Conservation (phyloP, 1,140 invertebrate species). For the Diabrotica virgifera region DNA sequence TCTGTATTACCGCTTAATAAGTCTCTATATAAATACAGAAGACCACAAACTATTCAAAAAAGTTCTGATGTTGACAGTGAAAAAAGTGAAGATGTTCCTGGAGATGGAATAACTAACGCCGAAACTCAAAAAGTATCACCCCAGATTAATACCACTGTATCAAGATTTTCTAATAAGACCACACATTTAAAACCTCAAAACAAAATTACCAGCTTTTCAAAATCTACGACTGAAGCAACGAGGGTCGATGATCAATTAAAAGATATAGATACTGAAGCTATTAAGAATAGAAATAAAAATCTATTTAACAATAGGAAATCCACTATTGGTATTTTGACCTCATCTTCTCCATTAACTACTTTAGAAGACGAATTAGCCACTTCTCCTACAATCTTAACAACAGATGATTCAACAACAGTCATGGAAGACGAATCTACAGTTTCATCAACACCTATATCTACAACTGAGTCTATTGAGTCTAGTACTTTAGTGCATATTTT, state of each 20-base stretch:
- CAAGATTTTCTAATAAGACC: neutral
- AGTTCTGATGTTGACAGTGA: slow-evolving; percentile 47
- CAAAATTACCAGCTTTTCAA: slow-evolving; percentile 6
- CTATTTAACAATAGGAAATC: slow-evolving; percentile 50
- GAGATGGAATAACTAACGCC: neutral
- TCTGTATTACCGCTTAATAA: slow-evolving; percentile 18
- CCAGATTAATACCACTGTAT: neutral
- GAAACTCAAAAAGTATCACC: neutral
- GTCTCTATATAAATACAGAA: slow-evolving; percentile 29
- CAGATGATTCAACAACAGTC: slow-evolving; percentile 6
- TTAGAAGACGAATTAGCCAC: neutral
- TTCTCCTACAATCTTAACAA: neutral
- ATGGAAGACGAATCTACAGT: slow-evolving; percentile 40
- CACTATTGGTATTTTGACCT: slow-evolving; percentile 35
- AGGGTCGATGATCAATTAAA: slow-evolving; percentile 21
- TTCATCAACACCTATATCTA: slow-evolving; percentile 48
- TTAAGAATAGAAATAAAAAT: slow-evolving; percentile 50
- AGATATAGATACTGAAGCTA: slow-evolving; percentile 33
- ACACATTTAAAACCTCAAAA: neutral
- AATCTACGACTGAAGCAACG: slow-evolving; percentile 18
- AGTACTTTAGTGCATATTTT: slow-evolving; percentile 51
- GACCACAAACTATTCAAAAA: slow-evolving; percentile 43
- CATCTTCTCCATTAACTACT: neutral
- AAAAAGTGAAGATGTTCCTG: neutral
- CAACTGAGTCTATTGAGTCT: neutral